Evolutionary conservation across 2,797 vertebrate genomes (phyloP).

Genomic region (Gymnothorax javanicus): DNA sequence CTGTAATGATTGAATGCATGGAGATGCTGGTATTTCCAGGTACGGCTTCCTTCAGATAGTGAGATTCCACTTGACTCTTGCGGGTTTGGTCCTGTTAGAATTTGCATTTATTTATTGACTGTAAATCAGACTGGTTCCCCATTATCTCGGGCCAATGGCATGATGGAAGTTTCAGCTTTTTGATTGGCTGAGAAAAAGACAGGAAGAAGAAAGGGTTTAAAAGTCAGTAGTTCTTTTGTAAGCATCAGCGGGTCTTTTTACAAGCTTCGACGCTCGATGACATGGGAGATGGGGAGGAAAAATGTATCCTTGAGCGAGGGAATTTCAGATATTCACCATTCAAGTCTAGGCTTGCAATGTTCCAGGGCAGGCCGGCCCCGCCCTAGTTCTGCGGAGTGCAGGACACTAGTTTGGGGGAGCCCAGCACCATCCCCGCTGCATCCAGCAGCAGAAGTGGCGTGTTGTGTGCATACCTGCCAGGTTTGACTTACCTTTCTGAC

Average conservation of each 20-base stretch:
- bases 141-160: not conserved
- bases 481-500: not conserved
- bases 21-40: not conserved
- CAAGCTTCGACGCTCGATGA: not conserved
- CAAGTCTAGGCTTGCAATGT: not conserved
- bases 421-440: too few relatives aligned
- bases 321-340: not conserved
- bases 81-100: not conserved
- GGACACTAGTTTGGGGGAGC: not conserved
- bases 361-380: not conserved
- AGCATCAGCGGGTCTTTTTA: not conserved
- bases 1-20: not conserved
- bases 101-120: not conserved
- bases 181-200: not conserved
- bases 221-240: not conserved
- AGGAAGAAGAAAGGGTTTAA: not conserved
- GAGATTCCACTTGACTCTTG: not conserved
- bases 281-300: not conserved
- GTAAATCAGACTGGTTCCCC: not conserved
- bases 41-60: not conserved
- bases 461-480: not conserved
- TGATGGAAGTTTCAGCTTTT: not conserved
- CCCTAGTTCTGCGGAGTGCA: not conserved
- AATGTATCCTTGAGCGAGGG: constrained; percentile 6
- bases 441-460: not conserved